These are phyloP conservation scores for Microctenopoma steveboyesi DNA, from an alignment of 2,797 vertebrate species.

Conservation along the genomic window DNA sequence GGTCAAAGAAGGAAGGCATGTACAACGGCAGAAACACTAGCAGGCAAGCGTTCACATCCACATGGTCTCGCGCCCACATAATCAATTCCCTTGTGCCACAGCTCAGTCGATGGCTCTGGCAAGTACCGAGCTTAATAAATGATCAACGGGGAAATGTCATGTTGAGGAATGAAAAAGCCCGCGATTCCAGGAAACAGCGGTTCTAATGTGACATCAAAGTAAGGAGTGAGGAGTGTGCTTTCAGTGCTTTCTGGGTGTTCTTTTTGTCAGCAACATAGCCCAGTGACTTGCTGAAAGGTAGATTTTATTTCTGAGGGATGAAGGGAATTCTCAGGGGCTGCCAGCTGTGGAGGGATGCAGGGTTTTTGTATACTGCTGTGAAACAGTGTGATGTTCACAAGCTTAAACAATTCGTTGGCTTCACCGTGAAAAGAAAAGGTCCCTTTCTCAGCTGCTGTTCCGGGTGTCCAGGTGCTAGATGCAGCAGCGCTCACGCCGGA, in stretches of 20 bases:
- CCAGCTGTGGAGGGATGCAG: conserved; percentile 30
- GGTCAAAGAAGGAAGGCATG: conserved; percentile 8
- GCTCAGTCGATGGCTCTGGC: conserved; percentile 62
- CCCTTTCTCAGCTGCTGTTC: conserved; percentile 2
- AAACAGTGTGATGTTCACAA: conserved; percentile 17
- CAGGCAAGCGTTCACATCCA: conserved; percentile 29
- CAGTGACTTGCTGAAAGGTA: conserved; percentile 45
- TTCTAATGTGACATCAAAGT: conserved; percentile 45
- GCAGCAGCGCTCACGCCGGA: not conserved
- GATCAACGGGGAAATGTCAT: conserved; percentile 76
- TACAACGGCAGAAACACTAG: conserved; percentile 21
- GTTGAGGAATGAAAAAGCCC: conserved; percentile 70
- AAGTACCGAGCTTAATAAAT: conserved; percentile 64
- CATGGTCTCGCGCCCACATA: conserved; percentile 7
- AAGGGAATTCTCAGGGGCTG: conserved; percentile 38
- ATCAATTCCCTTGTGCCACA: conserved; percentile 13
- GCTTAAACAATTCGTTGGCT: conserved; percentile 23
- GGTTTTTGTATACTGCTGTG: conserved; percentile 14
- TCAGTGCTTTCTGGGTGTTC: conserved; percentile 17
- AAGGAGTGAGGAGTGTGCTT: not conserved
- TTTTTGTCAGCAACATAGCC: conserved; percentile 40
- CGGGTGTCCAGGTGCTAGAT: not conserved
- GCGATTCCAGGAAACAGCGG: conserved; percentile 30
- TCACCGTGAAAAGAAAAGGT: conserved; percentile 10
- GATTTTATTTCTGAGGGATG: conserved; percentile 27